These are phyloP conservation scores for Drosophila prolongata DNA, from an alignment of 2,888 invertebrate species.

Conservation along the genomic window DNA sequence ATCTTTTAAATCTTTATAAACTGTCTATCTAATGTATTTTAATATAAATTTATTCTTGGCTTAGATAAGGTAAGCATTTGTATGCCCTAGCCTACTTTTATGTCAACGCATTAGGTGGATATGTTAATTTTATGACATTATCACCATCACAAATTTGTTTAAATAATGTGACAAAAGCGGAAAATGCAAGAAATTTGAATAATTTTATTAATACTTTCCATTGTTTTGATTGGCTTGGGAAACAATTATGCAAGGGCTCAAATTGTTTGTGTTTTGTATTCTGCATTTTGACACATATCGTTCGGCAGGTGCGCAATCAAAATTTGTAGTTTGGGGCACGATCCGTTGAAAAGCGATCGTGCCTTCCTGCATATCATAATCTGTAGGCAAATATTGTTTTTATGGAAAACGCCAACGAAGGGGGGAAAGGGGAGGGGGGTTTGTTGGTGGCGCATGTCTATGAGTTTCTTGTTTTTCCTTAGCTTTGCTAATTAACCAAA, in stretches of 20 bases:
- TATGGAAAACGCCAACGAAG: neutral
- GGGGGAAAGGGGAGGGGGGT: neutral
- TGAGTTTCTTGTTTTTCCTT: constrained; percentile 27
- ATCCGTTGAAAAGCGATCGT: constrained; percentile 57
- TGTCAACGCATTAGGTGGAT: constrained; percentile 10
- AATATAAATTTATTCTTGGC: constrained; percentile 2
- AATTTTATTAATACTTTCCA: constrained; percentile 21
- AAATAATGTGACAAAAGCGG: constrained; percentile 37
- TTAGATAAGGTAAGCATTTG: neutral
- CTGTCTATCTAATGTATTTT: constrained; percentile 1
- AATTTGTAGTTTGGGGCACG: constrained; percentile 60
- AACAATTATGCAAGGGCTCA: constrained; percentile 13
- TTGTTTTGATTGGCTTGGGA: constrained; percentile 27
- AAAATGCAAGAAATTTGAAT: constrained; percentile 24
- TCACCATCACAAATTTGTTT: constrained; percentile 24
- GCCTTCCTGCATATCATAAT: constrained; percentile 45
- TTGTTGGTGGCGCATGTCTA: constrained; percentile 17
- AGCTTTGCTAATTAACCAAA: constrained; percentile 70
- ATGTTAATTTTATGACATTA: constrained; percentile 22
- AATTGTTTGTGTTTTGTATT: constrained; percentile 2
- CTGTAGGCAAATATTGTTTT: constrained; percentile 24
- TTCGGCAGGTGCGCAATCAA: constrained; percentile 37
- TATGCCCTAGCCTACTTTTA: neutral
- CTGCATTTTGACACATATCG: constrained; percentile 37
- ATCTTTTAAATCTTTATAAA: neutral